Base-by-base conservation (phyloP, 1,140 invertebrate species). In the Heliconius nattereri region DNA sequence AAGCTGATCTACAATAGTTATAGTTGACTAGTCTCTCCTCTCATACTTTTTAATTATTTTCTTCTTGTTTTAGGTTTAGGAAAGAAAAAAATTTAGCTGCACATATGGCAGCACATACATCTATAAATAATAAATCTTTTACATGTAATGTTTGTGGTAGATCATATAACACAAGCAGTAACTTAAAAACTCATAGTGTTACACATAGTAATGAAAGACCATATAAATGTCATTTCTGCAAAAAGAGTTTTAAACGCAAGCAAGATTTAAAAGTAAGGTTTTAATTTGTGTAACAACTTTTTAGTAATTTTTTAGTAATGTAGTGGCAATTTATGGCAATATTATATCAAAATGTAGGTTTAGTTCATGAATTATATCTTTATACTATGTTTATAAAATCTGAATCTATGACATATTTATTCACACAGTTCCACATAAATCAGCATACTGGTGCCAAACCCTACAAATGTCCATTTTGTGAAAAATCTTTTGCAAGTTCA, bases 381-480 rank as follows among this genome's bases (percentile, higher is more conserved):
- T 16, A 45, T 6, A 6, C 5, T 45, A 16, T 45, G 5, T 45
- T 45, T 45, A 45, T 16, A 16, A 45, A 45, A 16, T 45, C 11
- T 40, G 3, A 40, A 40, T 40, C 40, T 45, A 45, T 16, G 40
- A 45, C 2, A 57, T 60, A 9, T 85, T 78, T 79, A 76, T 80
- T 84, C 88, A 90, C 88, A 90, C 89, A 96, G 95, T 97, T 97
- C 90, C 97, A 97, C 88, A 96, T 97, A 83, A 97, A 97, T 89
- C 96, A 97, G 85, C 97, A 98, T 88, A 98, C 97, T 26, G 97
- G 97, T 66, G 97, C 96, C 26, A 95, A 97, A 81, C 97, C 97
- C 9, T 98, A 98, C 92, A 96, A 97, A 88, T 98, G 98, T 95
- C 96, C 96, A 29, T 97, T 97, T 88, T 98, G 97, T 94, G 96